Base-by-base conservation (phyloP, 2,888 invertebrate species). In the Megalurothrips usitatus region DNA sequence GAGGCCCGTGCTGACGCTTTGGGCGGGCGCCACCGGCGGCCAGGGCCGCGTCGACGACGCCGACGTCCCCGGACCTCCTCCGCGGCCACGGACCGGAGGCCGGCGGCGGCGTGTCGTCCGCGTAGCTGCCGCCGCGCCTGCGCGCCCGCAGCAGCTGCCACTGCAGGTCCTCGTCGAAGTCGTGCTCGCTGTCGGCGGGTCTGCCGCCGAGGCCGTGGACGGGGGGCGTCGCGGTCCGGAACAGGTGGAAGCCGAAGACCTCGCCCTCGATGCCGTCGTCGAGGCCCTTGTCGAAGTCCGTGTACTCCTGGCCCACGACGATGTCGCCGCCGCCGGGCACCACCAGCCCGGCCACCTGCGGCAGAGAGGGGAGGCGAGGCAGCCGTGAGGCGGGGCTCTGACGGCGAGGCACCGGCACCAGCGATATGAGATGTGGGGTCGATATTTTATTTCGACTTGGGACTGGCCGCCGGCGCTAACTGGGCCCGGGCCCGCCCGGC, bases 221-320 rank as follows among this genome's bases (percentile, higher is more conserved):
- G 9, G 23, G 34, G 34, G 34, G 34, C 23, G 68, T 26, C 6
- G 68, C 68, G 11, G 68, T 26, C 23, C 68, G 68, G 68, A 92
- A 88, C 86, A 92, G 89, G 84, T 92, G 92, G 84, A 91, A 91
- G 14, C 92, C 92, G 84, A 91, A 91, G 83, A 92, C 88, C 85
- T 92, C 91, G 8, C 93, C 93, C 86, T 93, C 92, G 82, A 93
- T 89, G 12, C 93, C 93, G 82, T 91, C 92, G 82, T 91, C 90
- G 58, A 89, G 86, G 75, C 92, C 90, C 85, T 89, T 90, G 88
- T 92, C 91, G 84, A 90, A 90, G 84, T 91, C 90, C n/a, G 91
- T 90, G 83, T 91, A 91, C 84, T 92, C 92, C 86, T 93, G 92
- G 28, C 92, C 93, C n/a, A 93, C 87, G 12, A 92, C 91, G 10